A percentile compares a stretch with the other conserved stretches of the same genome.
Evolutionary conservation across 2,113 vertebrate species (phyloP).

Genomic region (Urocynchramus pylzowi): DNA sequence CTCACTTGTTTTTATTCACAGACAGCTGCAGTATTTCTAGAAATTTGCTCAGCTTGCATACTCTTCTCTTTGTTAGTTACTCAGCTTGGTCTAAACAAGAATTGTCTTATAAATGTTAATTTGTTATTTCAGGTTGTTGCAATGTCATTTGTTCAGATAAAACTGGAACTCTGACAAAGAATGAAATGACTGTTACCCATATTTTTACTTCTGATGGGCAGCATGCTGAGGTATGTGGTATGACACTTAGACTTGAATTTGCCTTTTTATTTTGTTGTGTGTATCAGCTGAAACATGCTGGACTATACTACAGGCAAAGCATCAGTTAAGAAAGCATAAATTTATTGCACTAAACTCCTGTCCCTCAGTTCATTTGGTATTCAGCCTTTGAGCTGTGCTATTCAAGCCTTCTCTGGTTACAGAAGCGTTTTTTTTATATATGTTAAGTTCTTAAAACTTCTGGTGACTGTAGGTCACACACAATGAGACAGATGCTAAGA

Average conservation of each 20-base stretch:
- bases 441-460: neutral
- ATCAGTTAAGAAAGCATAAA: neutral
- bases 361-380: neutral
- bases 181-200: constrained; percentile 98
- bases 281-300: neutral
- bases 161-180: constrained; percentile 96
- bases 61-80: neutral
- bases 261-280: neutral
- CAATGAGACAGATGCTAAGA: neutral
- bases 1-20: neutral
- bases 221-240: constrained; percentile 85
- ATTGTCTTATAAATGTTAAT: neutral
- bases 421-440: neutral
- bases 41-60: neutral
- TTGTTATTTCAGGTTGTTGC: constrained; percentile 85
- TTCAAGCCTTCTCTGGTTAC: neutral
- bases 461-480: neutral
- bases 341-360: neutral
- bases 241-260: neutral
- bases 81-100: neutral
- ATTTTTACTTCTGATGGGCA: constrained; percentile 90
- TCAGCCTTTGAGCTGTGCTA: neutral
- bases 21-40: neutral
- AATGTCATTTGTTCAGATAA: constrained; percentile 99
- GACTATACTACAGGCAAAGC: neutral